Percentiles rank a stretch among this genome's conserved stretches.
These are phyloP conservation scores for Zophobas atratus DNA, from an alignment of 1,140 invertebrate genomes.

Conservation along the genomic window DNA sequence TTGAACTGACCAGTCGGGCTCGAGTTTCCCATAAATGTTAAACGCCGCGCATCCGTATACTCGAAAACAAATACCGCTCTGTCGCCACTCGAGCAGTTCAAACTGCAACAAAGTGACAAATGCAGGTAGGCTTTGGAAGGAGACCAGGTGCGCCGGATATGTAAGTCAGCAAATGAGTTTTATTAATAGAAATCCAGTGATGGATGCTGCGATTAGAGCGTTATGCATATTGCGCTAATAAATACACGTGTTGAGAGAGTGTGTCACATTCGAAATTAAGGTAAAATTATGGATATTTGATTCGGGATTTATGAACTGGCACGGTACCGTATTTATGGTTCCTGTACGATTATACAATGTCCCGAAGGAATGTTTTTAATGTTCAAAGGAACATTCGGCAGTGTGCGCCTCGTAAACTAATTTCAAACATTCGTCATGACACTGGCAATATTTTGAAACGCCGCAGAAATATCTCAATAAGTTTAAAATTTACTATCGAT, in stretches of 20 bases:
- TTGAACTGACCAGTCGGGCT: too few relatives aligned
- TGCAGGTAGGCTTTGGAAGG: neutral
- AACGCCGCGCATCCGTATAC: too few relatives aligned
- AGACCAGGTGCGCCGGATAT: slow-evolving; percentile 42
- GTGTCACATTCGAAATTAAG: slow-evolving; percentile 33
- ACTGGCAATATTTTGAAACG: too few relatives aligned
- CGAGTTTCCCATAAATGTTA: too few relatives aligned
- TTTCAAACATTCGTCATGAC: slow-evolving; percentile 18
- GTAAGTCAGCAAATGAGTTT: slow-evolving; percentile 44
- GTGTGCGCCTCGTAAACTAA: slow-evolving; percentile 25
- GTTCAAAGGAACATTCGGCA: slow-evolving; percentile 22
- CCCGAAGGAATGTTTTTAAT: slow-evolving; percentile 35
- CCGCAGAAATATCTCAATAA: too few relatives aligned
- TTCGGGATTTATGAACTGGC: slow-evolving; percentile 38
- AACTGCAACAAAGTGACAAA: too few relatives aligned
- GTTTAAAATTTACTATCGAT: too few relatives aligned
- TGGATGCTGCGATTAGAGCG: slow-evolving; percentile 43
- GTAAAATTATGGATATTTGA: slow-evolving; percentile 38
- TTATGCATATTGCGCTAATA: slow-evolving; percentile 46
- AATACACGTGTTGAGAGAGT: slow-evolving; percentile 36
- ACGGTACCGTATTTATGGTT: slow-evolving; percentile 38
- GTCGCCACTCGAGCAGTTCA: too few relatives aligned
- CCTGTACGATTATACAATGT: slow-evolving; percentile 35
- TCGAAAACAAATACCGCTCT: too few relatives aligned
- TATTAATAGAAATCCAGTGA: slow-evolving; percentile 47